Base-by-base conservation (phyloP, 2,888 invertebrate genomes). In the Agrilus biguttatus region DNA sequence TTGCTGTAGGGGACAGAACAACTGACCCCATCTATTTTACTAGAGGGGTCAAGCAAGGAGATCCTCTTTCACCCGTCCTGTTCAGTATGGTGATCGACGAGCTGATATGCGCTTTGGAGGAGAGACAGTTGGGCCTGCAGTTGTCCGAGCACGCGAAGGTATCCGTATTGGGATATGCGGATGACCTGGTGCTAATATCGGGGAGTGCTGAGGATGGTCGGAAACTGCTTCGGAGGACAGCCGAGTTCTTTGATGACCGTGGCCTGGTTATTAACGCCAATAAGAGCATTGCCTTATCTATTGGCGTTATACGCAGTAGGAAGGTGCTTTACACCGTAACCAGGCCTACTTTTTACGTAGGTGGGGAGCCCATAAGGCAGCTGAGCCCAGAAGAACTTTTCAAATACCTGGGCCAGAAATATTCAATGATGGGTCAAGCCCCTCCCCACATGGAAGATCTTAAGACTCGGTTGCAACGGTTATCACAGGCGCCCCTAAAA, bases 401-500 rank as follows among this genome's bases (percentile, higher is more conserved):
- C 2, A 40, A 33, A 2, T 52, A 61, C 44, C 53, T 64, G 0
- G 60, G 59, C 4, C 55, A 60, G 0, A 48, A 55, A 8, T 57
- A 56, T 40, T 41, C 43, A 13, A 49, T 56, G 0, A 17, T 51
- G 38, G 58, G 60, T 42, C n/a, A n/a, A n/a, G n/a, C n/a, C n/a
- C n/a, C n/a, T n/a, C n/a, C n/a, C n/a, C n/a, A n/a, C n/a, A n/a
- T n/a, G n/a, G n/a, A n/a, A n/a, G 48, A 47, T 39, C 41, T 49
- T 1, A 42, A 39, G 14, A 23, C 14, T 2, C 53, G 53, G 41
- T 43, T 23, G 5, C 23, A 23, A 1, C 53, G 53, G 37, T 42
- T 63, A 35, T 41, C 45, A 4, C 41, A 44, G 39, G 57, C 61
- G 0, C 60, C 63, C 0, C 50, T 66, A 1, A 65, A 65, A 44